phyloP scores from a whole-genome alignment of 2,888 invertebrate species.

The Ichneumon xanthorius region DNA sequence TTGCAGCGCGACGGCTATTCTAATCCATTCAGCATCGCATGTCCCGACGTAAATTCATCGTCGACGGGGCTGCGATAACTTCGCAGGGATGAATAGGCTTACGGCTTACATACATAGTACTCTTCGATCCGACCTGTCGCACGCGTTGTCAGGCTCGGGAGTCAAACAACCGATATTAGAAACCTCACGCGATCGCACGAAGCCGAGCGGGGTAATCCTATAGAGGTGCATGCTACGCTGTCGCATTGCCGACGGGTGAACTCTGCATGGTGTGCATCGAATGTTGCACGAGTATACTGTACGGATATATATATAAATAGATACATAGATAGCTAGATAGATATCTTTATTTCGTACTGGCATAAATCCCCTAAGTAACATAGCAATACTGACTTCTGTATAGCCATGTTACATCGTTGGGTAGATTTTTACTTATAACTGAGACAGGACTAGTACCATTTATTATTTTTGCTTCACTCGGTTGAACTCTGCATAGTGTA shows the following conservation, averaged over 20 bases:
- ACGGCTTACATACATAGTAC: no score
- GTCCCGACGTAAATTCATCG: not conserved
- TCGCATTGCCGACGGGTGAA: constrained; percentile 3
- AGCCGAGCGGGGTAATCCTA: constrained; percentile 13
- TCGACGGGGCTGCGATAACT: constrained; percentile 7
- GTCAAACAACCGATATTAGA: constrained; percentile 29
- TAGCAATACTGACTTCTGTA: no score
- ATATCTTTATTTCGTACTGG: no score
- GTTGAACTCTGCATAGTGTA: not conserved
- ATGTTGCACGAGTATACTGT: not conserved
- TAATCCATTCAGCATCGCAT: not conserved
- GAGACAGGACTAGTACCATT: no score
- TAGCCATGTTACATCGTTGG: no score
- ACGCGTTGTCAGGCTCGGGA: not conserved
- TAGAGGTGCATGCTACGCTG: constrained; percentile 2
- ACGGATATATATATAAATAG: not conserved
- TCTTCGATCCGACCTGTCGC: constrained; percentile 1
- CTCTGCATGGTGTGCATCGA: not conserved
- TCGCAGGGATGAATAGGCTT: not conserved
- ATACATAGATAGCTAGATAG: no score
- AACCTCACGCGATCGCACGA: constrained; percentile 31
- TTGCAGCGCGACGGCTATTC: constrained; percentile 16
- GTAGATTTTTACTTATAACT: no score
- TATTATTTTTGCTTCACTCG: no score
- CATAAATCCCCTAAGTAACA: no score